Conservation (phyloP, 2,797 vertebrate genomes). For the Tragelaphus oryx region DNA sequence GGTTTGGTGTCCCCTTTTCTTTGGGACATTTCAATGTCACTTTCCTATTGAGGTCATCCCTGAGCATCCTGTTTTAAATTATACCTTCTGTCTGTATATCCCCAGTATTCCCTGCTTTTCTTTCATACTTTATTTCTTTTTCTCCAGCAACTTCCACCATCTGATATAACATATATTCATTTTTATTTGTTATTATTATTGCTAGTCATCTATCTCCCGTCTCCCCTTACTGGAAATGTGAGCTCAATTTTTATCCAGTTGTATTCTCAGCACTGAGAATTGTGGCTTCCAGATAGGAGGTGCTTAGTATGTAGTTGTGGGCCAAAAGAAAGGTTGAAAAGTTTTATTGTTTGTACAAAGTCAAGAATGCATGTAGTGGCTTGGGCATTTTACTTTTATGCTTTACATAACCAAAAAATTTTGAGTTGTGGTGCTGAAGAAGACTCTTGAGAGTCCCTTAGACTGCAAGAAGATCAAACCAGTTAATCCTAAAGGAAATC, state of each 20-base stretch:
- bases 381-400: neutral
- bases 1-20: neutral
- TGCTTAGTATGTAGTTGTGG: neutral
- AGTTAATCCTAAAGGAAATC: neutral
- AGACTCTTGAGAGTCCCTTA: neutral
- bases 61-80: neutral
- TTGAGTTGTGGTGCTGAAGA: neutral
- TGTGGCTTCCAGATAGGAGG: neutral
- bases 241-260: neutral
- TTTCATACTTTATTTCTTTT: neutral
- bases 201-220: neutral
- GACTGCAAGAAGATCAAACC: neutral
- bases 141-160: neutral
- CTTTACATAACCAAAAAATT: neutral
- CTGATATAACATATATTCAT: neutral
- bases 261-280: neutral
- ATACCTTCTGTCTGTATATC: neutral
- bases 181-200: neutral
- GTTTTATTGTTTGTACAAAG: neutral
- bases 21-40: neutral
- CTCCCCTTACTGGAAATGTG: neutral
- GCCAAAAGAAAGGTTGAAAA: neutral
- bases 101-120: neutral
- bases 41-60: neutral
- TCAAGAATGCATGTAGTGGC: neutral